Evolutionary conservation across 2,888 invertebrate species (phyloP).

Genomic region (Molorchus minor): DNA sequence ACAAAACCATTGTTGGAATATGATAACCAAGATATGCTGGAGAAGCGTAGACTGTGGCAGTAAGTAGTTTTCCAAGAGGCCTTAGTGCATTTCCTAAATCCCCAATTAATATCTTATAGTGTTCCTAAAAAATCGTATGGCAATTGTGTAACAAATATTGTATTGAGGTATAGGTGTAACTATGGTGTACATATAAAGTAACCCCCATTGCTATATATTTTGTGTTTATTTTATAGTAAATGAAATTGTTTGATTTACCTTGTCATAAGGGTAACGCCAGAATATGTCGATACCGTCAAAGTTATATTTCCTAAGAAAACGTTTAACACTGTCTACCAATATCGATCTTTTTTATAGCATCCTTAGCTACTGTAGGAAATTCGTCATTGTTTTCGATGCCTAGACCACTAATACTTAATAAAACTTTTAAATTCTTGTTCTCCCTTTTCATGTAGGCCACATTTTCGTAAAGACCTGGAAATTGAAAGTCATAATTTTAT

Average conservation of each 20-base stretch:
- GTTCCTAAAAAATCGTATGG: not conserved
- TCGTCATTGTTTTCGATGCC: not conserved
- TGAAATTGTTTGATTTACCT: too few species aligned
- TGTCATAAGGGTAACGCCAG: not conserved
- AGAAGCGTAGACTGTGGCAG: not conserved
- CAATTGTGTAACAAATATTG: too few species aligned
- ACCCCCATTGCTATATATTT: too few species aligned
- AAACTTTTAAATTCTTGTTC: not conserved
- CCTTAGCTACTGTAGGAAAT: not conserved
- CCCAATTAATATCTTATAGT: not conserved
- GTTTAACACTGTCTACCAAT: not conserved
- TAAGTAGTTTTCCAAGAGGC: not conserved
- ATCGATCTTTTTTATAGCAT: not conserved
- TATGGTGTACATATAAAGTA: too few species aligned
- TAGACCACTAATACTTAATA: not conserved
- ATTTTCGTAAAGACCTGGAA: not conserved
- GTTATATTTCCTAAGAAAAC: not conserved
- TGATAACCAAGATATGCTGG: not conserved
- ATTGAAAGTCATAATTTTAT: not conserved
- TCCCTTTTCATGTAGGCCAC: not conserved
- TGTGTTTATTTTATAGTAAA: too few species aligned
- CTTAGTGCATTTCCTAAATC: not conserved
- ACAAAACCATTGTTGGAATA: not conserved
- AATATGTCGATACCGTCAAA: not conserved
- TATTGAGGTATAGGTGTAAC: too few species aligned